Base-by-base conservation (phyloP, 2,113 vertebrate species). In the Casuarius casuarius region DNA sequence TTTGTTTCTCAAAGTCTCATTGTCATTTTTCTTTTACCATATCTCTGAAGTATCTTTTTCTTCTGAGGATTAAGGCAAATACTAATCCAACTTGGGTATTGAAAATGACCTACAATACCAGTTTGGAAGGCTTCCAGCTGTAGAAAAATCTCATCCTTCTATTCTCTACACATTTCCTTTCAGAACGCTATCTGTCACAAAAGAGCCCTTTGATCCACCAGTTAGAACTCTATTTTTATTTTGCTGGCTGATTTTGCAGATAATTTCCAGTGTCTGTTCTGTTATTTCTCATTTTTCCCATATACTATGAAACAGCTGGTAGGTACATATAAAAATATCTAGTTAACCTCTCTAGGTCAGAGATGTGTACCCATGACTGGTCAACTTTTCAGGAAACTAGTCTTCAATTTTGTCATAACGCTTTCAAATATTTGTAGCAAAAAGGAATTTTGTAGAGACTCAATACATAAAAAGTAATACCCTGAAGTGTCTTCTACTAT, bases 51-150 rank as follows among this genome's bases (percentile, higher is more conserved):
- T 84, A 86, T 95, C 91, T 96, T 86, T 97, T 97, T 96, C 84
- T 95, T 93, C 70, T 89, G 18, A 94, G 68, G 54, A 95, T 89
- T 92, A 94, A 20, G 63, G 51, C 58, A 40, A 94, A 93, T 40
- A 54, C 19, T 91, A 79, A 84, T 96, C 54, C 63, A 89, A 88
- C 31, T 59, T 84, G 66, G 62, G 68, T 68, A 84, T 86, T 91
- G 83, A 86, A 94, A 97, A 91, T 94, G 44, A 92, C 84, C 93
- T 95, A 93, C 40, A 91, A 96, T 96, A 95, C 93, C 96, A 91
- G 86, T 95, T 86, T 95, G 95, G 87, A 95, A 94, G 51, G 22
- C 14, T 95, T 94, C 89, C 91, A 97, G 54, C 54, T 56, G 40
- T 62, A 96, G 54, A 96, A 96, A 95, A 94, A 86, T 31, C 40